A percentile compares a stretch with the other conserved stretches of the same genome.
Evolutionary conservation across 2,797 vertebrate genomes (phyloP).

Genomic region (Hydrophis major): DNA sequence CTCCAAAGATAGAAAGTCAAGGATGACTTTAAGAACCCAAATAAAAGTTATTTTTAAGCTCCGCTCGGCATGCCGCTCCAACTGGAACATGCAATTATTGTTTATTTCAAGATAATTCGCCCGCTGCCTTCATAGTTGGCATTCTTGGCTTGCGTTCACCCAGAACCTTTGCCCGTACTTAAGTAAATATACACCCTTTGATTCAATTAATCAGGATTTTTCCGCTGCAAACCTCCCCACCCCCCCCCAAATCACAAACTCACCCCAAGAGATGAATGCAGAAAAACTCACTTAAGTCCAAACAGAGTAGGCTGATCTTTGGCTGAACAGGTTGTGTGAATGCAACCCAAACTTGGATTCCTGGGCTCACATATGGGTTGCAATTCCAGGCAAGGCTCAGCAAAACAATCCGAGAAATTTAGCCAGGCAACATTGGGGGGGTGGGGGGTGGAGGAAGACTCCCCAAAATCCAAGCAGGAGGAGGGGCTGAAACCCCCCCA

Average conservation of each 20-base stretch:
- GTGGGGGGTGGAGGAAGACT: fast-evolving
- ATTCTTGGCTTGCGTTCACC: neutral
- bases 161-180: neutral
- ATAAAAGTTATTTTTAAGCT: neutral
- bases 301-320: neutral
- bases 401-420: neutral
- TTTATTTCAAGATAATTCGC: neutral
- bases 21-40: neutral
- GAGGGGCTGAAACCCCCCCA: too few species aligned
- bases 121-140: neutral
- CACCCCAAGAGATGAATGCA: neutral
- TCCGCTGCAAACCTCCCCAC: fast-evolving
- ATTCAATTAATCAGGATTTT: neutral
- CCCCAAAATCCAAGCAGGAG: neutral
- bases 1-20: neutral
- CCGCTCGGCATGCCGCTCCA: neutral
- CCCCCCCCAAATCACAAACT: neutral
- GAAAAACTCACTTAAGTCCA: neutral
- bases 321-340: neutral
- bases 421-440: neutral
- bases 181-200: neutral
- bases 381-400: neutral
- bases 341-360: neutral
- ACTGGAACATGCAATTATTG: neutral
- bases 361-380: neutral